phyloP scores from a whole-genome alignment of 2,113 vertebrate genomes.

The Puma concolor region DNA sequence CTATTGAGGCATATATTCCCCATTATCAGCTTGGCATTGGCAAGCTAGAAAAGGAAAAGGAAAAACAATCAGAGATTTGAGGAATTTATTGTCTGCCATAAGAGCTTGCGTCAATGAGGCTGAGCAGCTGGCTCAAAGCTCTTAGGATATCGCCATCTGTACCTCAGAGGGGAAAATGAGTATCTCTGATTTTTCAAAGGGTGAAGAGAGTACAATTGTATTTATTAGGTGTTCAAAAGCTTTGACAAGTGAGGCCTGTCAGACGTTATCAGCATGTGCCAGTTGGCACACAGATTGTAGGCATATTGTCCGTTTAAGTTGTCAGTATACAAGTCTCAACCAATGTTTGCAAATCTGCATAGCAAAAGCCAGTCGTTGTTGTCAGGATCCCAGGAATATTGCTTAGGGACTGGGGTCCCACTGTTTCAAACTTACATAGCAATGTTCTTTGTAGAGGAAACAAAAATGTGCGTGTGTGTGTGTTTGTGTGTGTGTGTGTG shows the following conservation, averaged over 20 bases:
- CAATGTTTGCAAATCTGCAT: background rate
- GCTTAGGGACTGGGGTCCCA: background rate
- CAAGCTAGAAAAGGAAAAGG: constrained; percentile 4
- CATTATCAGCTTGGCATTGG: background rate
- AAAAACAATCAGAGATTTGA: constrained; percentile 22
- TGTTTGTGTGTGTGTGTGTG: background rate
- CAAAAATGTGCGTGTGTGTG: background rate
- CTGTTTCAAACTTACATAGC: background rate
- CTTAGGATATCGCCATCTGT: constrained; percentile 19
- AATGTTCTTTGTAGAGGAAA: background rate
- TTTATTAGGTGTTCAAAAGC: constrained; percentile 50
- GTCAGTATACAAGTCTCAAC: background rate
- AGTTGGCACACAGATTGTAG: background rate
- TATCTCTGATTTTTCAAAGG: constrained; percentile 32
- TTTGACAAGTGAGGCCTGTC: constrained; percentile 40
- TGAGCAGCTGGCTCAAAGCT: constrained; percentile 4
- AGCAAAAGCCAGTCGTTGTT: background rate
- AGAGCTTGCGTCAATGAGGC: background rate
- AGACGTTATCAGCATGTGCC: background rate
- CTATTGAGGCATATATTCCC: background rate
- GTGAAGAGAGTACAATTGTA: background rate
- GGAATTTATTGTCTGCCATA: constrained; percentile 12
- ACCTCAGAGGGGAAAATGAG: background rate
- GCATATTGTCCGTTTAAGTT: background rate
- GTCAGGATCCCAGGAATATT: background rate